A percentile compares a stretch with the other conserved stretches of the same genome.
These are phyloP conservation scores for Chaenodraco wilsoni DNA, from an alignment of 2,797 vertebrate species.

Conservation along the genomic window DNA sequence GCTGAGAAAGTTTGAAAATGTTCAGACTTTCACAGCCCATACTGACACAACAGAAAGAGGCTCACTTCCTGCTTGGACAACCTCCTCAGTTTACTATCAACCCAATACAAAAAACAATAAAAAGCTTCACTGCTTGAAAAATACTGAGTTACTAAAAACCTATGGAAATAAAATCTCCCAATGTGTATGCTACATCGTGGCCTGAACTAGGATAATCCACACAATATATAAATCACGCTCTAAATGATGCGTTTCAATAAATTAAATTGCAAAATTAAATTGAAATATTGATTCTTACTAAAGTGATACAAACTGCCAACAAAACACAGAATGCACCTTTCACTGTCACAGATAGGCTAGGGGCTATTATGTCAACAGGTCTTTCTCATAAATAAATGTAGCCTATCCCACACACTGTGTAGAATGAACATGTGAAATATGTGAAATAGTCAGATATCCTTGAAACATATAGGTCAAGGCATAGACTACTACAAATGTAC, in stretches of 20 bases:
- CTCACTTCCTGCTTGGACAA: constrained; percentile 47
- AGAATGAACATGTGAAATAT: not conserved
- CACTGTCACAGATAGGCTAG: not conserved
- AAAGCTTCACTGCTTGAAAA: constrained; percentile 7
- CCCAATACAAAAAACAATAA: constrained; percentile 1
- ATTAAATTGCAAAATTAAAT: not conserved
- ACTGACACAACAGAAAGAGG: constrained; percentile 40
- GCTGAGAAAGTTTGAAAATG: constrained; percentile 56
- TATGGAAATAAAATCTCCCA: not conserved
- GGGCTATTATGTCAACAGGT: not conserved
- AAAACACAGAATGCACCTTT: not conserved
- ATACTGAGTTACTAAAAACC: not conserved
- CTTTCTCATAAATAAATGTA: not conserved
- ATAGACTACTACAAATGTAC: not conserved
- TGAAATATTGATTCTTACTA: not conserved
- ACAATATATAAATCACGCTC: not conserved
- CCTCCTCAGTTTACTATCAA: constrained; percentile 20
- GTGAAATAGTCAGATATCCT: not conserved
- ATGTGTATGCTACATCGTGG: not conserved
- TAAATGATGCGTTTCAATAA: not conserved
- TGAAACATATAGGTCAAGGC: not conserved
- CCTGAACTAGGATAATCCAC: not conserved
- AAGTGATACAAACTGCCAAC: not conserved
- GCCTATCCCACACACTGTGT: not conserved
- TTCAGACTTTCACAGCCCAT: constrained; percentile 59